Evolutionary conservation across 2,797 vertebrate species (phyloP).

Genomic region (Pseudochaenichthys georgianus): DNA sequence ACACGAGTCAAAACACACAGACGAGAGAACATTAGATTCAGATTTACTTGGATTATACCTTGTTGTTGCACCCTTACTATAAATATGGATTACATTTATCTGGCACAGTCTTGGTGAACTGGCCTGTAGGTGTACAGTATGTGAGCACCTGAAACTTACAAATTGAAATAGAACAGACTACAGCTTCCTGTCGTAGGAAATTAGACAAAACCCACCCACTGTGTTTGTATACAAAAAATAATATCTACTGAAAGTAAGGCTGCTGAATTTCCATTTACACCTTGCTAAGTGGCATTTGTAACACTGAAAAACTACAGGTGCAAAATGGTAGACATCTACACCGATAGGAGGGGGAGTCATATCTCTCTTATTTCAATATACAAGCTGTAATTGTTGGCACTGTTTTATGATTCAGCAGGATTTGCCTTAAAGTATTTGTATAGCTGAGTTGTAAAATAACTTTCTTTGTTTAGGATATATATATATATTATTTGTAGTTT

Average conservation of each 20-base stretch:
- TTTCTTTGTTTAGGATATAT: too few relatives aligned
- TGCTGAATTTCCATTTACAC: not conserved
- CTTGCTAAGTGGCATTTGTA: not conserved
- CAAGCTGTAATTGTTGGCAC: not conserved
- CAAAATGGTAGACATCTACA: not conserved
- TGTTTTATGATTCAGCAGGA: not conserved
- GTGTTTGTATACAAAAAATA: not conserved
- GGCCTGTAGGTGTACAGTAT: not conserved
- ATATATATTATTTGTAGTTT: not conserved
- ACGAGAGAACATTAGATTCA: not conserved
- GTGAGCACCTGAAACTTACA: slow-evolving; percentile 10
- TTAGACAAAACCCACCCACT: not conserved
- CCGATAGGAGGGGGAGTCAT: not conserved
- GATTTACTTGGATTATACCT: not conserved
- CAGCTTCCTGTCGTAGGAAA: slow-evolving; percentile 39
- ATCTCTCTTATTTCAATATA: not conserved
- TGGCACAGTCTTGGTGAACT: not conserved
- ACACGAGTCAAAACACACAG: slow-evolving; percentile 5
- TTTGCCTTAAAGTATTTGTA: not conserved
- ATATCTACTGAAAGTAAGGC: not conserved
- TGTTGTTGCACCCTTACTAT: not conserved
- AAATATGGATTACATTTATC: not conserved
- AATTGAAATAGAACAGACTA: not conserved
- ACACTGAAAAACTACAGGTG: not conserved
- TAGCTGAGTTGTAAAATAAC: not conserved